Evolutionary conservation across 1,140 invertebrate species (phyloP).

Genomic region (Phymastichus coffea): DNA sequence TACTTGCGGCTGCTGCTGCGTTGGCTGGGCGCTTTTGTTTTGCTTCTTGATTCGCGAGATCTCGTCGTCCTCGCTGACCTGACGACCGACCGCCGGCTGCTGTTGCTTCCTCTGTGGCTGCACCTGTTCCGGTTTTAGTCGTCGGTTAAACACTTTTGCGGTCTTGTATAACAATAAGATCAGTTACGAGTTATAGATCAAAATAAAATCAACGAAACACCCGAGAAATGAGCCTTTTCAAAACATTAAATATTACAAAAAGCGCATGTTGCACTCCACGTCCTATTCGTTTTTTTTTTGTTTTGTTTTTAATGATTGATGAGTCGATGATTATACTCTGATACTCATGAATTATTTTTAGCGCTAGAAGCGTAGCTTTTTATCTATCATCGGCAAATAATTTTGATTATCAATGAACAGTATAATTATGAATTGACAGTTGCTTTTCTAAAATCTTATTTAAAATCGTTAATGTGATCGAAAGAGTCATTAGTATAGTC

Average conservation of each 20-base stretch:
- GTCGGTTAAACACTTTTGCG: too few species aligned
- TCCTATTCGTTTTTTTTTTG: neutral
- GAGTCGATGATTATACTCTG: neutral
- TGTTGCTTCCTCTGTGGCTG: conserved; percentile 49
- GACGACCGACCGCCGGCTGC: conserved; percentile 33
- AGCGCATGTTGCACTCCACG: neutral
- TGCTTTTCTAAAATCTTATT: too few species aligned
- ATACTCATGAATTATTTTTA: neutral
- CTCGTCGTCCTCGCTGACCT: conserved; percentile 77
- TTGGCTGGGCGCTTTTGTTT: conserved; percentile 70
- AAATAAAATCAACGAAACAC: too few species aligned
- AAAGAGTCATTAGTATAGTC: too few species aligned
- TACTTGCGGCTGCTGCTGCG: conserved; percentile 54
- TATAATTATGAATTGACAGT: too few species aligned
- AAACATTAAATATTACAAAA: too few species aligned
- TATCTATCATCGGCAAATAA: too few species aligned
- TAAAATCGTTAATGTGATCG: too few species aligned
- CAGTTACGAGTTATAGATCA: too few species aligned
- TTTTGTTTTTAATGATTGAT: neutral
- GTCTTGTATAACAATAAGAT: too few species aligned
- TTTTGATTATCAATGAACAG: too few species aligned
- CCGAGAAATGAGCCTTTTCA: too few species aligned
- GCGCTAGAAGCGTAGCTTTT: neutral
- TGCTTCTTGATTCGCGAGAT: conserved; percentile 85
- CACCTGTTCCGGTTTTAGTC: conserved; percentile 9